Percentiles rank a stretch among this genome's conserved stretches.
Evolutionary conservation across 1,140 invertebrate species (phyloP).

Genomic region (Oreohelix idahoensis): DNA sequence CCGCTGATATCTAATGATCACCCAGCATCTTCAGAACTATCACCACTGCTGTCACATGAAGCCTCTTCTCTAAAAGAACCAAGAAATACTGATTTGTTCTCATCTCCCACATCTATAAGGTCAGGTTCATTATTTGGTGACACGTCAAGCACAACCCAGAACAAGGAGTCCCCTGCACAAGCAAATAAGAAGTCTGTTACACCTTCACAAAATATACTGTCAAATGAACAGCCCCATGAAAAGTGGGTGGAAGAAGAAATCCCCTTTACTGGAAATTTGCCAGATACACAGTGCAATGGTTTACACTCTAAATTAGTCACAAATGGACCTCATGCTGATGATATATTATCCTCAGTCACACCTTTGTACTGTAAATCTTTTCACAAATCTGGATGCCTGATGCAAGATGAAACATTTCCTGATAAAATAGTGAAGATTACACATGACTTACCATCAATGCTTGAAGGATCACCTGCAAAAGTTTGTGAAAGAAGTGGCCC

Average conservation of each 20-base stretch:
- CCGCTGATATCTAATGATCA: not conserved
- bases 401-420: not conserved
- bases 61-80: not conserved
- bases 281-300: not conserved
- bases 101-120: too few relatives aligned
- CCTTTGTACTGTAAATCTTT: not conserved
- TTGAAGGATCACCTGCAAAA: not conserved
- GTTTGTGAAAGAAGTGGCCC: not conserved
- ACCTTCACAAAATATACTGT: too few relatives aligned
- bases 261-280: not conserved
- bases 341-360: not conserved
- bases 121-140: too few relatives aligned
- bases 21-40: not conserved
- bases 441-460: not conserved
- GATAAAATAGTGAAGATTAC: not conserved
- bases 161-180: too few relatives aligned
- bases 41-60: not conserved
- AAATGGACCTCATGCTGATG: not conserved
- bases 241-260: not conserved
- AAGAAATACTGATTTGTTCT: not conserved
- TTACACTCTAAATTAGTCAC: too few relatives aligned
- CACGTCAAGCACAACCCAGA: too few relatives aligned
- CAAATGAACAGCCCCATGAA: too few relatives aligned
- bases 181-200: too few relatives aligned
- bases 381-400: not conserved